Conservation (phyloP, 2,797 vertebrate species). For the Hippocampus kuda region DNA sequence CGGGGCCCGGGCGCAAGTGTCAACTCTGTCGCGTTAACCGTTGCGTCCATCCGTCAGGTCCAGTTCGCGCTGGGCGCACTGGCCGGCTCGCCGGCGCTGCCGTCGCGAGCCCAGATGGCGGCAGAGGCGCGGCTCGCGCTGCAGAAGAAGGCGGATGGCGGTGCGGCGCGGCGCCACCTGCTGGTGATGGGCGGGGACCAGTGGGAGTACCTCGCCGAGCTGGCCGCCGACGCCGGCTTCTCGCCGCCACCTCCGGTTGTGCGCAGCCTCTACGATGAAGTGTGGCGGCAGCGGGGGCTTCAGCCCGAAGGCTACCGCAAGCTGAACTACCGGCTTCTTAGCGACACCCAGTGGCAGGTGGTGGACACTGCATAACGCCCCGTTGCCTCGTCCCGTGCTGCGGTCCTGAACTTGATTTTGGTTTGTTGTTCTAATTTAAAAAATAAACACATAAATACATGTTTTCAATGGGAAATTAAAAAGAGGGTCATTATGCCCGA, state of each 20-base stretch:
- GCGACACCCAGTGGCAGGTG: conserved; percentile 46
- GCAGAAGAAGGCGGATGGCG: conserved; percentile 27
- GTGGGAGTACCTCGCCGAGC: conserved; percentile 63
- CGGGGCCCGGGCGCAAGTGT: neutral
- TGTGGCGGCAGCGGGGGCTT: conserved; percentile 34
- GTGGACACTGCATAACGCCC: neutral
- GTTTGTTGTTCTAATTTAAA: too few relatives aligned
- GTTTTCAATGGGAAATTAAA: too few relatives aligned
- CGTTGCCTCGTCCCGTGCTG: too few relatives aligned
- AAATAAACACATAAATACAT: too few relatives aligned
- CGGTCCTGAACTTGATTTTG: too few relatives aligned
- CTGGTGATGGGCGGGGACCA: conserved; percentile 55
- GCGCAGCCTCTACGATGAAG: conserved; percentile 59
- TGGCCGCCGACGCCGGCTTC: conserved; percentile 54
- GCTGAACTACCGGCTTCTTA: conserved; percentile 56
- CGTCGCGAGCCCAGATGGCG: conserved; percentile 57
- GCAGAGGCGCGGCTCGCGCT: conserved; percentile 31
- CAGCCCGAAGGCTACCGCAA: conserved; percentile 49
- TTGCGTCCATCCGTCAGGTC: conserved; percentile 30
- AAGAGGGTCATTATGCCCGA: too few relatives aligned
- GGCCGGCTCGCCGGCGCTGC: conserved; percentile 54
- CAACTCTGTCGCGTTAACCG: neutral
- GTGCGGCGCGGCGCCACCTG: conserved; percentile 54
- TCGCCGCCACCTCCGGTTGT: conserved; percentile 41
- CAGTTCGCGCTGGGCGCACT: conserved; percentile 62